Evolutionary conservation across 2,113 vertebrate genomes (phyloP).

Genomic region (Elaphurus davidianus): DNA sequence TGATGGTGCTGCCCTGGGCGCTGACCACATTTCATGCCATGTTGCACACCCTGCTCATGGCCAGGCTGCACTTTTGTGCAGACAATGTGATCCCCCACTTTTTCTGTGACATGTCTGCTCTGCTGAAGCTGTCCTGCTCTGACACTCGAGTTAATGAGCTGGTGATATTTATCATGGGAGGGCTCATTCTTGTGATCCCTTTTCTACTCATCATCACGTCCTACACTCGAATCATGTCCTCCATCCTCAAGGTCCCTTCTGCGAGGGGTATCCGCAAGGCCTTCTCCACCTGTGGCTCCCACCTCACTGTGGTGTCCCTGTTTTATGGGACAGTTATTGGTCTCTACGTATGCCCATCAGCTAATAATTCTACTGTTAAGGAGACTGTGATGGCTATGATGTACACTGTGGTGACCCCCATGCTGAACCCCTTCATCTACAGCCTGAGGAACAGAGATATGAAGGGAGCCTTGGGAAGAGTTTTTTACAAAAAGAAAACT

Average conservation of each 20-base stretch:
- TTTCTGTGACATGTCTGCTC: conserved; percentile 51
- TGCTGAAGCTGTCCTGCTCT: conserved; percentile 44
- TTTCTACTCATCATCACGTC: conserved; percentile 55
- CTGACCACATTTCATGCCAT: conserved; percentile 17
- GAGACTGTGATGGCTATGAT: not conserved
- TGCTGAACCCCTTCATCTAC: not conserved
- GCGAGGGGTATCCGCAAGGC: conserved; percentile 20
- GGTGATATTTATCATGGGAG: conserved; percentile 48
- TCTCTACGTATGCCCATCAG: not conserved
- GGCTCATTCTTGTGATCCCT: conserved; percentile 4
- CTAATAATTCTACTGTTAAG: not conserved
- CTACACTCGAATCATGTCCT: conserved; percentile 49
- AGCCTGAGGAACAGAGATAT: not conserved
- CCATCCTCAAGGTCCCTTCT: conserved; percentile 48
- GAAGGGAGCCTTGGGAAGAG: not conserved
- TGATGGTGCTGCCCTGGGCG: conserved; percentile 39
- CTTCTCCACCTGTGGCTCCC: conserved; percentile 72
- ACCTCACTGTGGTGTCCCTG: conserved; percentile 62
- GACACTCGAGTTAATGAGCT: conserved; percentile 43
- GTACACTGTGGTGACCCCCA: not conserved
- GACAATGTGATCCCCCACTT: conserved; percentile 63
- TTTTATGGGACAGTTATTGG: conserved; percentile 63
- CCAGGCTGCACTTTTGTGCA: conserved; percentile 35
- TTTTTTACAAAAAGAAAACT: not conserved
- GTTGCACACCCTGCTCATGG: conserved; percentile 58